Conservation (phyloP, 2,797 vertebrate species). For the Lagodon rhomboides region DNA sequence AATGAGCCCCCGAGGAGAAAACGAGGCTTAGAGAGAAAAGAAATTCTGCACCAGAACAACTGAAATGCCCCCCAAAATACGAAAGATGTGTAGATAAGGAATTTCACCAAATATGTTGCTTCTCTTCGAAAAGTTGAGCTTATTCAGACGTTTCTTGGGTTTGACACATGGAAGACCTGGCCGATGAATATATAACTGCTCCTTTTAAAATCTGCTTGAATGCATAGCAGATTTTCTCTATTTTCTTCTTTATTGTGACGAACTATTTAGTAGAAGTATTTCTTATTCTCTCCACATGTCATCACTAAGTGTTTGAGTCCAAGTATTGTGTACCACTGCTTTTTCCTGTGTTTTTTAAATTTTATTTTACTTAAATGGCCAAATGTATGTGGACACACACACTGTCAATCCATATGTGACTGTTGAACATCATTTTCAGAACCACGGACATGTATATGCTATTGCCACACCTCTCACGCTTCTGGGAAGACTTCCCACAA, state of each 20-base stretch:
- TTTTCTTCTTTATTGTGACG: neutral
- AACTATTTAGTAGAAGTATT: neutral
- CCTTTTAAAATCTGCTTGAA: neutral
- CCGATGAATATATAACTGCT: neutral
- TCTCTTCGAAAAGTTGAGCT: neutral
- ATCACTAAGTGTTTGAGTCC: no score
- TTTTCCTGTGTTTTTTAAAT: neutral
- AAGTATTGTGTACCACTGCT: neutral
- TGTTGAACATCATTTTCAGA: neutral
- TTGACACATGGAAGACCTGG: neutral
- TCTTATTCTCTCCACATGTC: neutral
- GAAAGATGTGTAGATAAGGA: neutral
- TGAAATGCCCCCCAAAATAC: neutral
- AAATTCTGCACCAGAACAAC: no score
- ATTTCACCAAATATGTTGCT: neutral
- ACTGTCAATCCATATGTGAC: neutral
- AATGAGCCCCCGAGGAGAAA: neutral
- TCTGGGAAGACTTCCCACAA: neutral
- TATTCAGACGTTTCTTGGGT: neutral
- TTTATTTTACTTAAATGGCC: neutral
- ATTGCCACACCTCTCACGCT: neutral
- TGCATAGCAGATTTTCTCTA: neutral
- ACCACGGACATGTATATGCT: neutral
- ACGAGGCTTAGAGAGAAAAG: neutral
- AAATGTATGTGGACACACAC: conserved; percentile 1